Evolutionary conservation across 2,888 invertebrate genomes (phyloP).

Genomic region (Ectropis crepuscularia): DNA sequence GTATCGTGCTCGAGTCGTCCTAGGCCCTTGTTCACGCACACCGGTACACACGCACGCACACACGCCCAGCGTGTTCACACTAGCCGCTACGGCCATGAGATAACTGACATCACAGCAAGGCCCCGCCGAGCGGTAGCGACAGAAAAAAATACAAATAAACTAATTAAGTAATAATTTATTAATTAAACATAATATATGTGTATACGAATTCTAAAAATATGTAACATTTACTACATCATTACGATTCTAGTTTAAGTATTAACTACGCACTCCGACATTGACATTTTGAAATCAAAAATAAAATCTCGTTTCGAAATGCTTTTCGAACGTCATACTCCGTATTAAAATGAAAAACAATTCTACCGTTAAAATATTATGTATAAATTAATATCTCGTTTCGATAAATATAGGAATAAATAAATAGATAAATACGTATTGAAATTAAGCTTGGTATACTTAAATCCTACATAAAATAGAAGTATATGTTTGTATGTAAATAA

Average conservation of each 20-base stretch:
- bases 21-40: slow-evolving; percentile 63
- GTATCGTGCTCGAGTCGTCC: slow-evolving; percentile 75
- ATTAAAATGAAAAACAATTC: slow-evolving; percentile 1
- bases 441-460: slow-evolving; percentile 5
- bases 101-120: slow-evolving; percentile 81
- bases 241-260: slow-evolving; percentile 5
- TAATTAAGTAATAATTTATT: not conserved
- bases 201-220: slow-evolving; percentile 12
- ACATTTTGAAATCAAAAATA: slow-evolving; percentile 23
- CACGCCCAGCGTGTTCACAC: slow-evolving; percentile 33
- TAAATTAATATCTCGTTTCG: slow-evolving; percentile 2
- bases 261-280: slow-evolving; percentile 11
- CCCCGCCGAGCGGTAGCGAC: slow-evolving; percentile 64
- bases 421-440: slow-evolving; percentile 18
- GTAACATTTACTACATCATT: slow-evolving; percentile 26
- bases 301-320: slow-evolving; percentile 3
- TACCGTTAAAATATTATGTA: not conserved
- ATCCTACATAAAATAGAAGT: not conserved
- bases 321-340: not conserved
- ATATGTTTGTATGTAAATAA: not conserved
- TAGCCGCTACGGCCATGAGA: slow-evolving; percentile 73
- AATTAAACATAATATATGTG: not conserved
- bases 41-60: slow-evolving; percentile 42
- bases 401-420: not conserved
- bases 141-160: slow-evolving; percentile 45